These are phyloP conservation scores for Brachyhypopomus occidentalis DNA, from an alignment of 2,113 vertebrate species.

Conservation along the genomic window DNA sequence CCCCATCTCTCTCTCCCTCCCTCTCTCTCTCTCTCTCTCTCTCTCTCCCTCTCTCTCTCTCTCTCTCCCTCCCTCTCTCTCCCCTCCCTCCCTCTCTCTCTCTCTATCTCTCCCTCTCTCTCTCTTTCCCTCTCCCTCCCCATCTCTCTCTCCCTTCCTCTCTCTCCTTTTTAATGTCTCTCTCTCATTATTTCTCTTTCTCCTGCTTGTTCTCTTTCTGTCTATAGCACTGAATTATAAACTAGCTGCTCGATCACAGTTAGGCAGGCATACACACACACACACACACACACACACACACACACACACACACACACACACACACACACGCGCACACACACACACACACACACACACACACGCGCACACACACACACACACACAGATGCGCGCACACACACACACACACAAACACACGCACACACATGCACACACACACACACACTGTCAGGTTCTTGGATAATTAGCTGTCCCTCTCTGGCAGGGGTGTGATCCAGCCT, in stretches of 20 bases:
- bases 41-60: background rate
- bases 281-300: conserved; percentile 18
- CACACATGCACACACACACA: background rate
- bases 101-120: background rate
- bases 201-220: background rate
- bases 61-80: background rate
- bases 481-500: conserved; percentile 43
- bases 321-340: conserved; percentile 1
- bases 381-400: too few species aligned
- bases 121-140: background rate
- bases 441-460: conserved; percentile 46
- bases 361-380: conserved; percentile 11
- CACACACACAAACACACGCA: too few species aligned
- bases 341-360: conserved; percentile 33
- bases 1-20: background rate
- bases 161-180: background rate
- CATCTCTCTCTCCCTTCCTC: background rate
- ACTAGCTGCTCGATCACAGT: conserved; percentile 33
- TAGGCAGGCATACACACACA: background rate
- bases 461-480: conserved; percentile 54
- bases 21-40: background rate
- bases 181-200: background rate
- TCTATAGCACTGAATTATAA: conserved; percentile 25
- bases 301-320: background rate
- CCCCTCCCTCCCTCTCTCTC: too few species aligned